Percentiles rank a stretch among this genome's conserved stretches.
These are phyloP conservation scores for Archips xylosteana DNA, from an alignment of 2,888 invertebrate genomes.

Conservation along the genomic window DNA sequence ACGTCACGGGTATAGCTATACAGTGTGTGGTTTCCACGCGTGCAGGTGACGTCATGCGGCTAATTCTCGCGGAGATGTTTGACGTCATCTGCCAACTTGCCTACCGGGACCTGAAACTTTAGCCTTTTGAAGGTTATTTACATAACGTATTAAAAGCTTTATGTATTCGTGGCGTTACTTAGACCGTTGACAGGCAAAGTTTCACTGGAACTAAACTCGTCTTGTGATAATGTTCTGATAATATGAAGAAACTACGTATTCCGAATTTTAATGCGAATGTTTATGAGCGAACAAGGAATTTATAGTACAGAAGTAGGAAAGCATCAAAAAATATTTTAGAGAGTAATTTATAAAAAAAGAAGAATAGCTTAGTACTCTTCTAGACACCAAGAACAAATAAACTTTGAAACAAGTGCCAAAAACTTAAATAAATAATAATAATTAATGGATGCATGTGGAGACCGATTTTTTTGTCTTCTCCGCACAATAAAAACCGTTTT, in stretches of 20 bases:
- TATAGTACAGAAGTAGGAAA: no score
- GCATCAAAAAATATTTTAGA: no score
- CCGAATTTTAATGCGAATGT: background rate
- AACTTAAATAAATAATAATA: no score
- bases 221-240: background rate
- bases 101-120: constrained; percentile 13
- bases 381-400: no score
- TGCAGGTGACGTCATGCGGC: constrained; percentile 14
- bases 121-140: constrained; percentile 10
- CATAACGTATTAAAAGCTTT: constrained; percentile 10
- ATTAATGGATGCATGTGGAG: no score
- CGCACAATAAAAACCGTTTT: no score
- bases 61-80: constrained; percentile 11
- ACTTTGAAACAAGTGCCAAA: no score
- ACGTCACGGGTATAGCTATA: background rate
- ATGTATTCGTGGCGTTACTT: constrained; percentile 7
- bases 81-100: constrained; percentile 18
- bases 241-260: no score
- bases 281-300: no score
- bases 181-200: background rate
- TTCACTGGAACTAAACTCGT: background rate
- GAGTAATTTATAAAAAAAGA: no score
- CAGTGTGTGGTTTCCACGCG: background rate
- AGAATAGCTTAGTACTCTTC: no score
- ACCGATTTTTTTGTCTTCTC: no score